Evolutionary conservation across 2,888 invertebrate genomes (phyloP), one percentile per base, ranked within the genome.

Genomic region (Aphidoletes aphidimyza): DNA sequence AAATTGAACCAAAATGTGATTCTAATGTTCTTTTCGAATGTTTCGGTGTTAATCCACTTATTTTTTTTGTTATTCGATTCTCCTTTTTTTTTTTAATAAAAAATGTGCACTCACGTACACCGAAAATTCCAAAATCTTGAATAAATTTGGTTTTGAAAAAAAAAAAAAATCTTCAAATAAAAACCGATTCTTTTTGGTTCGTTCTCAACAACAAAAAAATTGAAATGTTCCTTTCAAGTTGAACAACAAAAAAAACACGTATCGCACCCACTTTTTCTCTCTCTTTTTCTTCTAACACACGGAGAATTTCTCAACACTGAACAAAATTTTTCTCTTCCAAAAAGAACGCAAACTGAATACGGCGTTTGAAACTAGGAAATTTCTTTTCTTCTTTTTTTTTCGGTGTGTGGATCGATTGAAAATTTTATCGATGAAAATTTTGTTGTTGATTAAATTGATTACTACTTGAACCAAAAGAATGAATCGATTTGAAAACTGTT

Each of bases 241-340:
- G 54, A 22, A n/a, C n/a, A n/a, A n/a, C n/a, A n/a, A n/a, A n/a
- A n/a, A n/a, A 54, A 22, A 54, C 69, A 69, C 30, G 69, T 69
- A 69, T 69, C 69, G 69, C 69, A 69, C 69, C 69, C 69, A 69
- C 69, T 69, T 69, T 69, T n/a, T 69, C 54, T 54, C 34, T 30
- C 69, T 69, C 22, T 39, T 39, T 39, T 11, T 39, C 39, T 39
- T 39, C 11, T 11, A 39, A 39, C 17, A 30, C 69, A 30, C 34
- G n/a, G n/a, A n/a, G n/a, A n/a, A n/a, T n/a, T n/a, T 69, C 69
- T 26, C n/a, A 69, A 69, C 69, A 69, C 69, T 30, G 0, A 0
- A 5, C 14, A 11, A 30, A 2, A 11, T 69, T 69, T 69, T 54
- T 2, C 11, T 54, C 26, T 54, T 22, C 11, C 9, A 9, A n/a